Evolutionary conservation across 2,888 invertebrate species (phyloP).

Genomic region (Apantesis nais): DNA sequence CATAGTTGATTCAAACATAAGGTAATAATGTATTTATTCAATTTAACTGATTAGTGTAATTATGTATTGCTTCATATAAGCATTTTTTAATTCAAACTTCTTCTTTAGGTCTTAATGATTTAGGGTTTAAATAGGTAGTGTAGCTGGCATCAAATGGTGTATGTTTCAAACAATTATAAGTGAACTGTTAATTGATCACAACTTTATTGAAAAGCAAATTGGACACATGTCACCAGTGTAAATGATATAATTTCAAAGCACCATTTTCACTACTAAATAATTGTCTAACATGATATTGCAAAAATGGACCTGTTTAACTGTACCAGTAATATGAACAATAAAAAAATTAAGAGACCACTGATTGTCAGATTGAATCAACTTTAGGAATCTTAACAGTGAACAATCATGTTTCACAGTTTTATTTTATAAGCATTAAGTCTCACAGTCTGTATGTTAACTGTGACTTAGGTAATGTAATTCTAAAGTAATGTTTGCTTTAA

Average conservation of each 20-base stretch:
- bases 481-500: slow-evolving; percentile 68
- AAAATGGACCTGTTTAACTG: slow-evolving; percentile 25
- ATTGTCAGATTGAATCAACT: slow-evolving; percentile 60
- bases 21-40: slow-evolving; percentile 61
- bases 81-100: slow-evolving; percentile 57
- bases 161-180: slow-evolving; percentile 25
- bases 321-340: slow-evolving; percentile 50
- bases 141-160: slow-evolving; percentile 35
- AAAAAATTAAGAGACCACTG: slow-evolving; percentile 52
- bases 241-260: slow-evolving; percentile 27
- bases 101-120: slow-evolving; percentile 54
- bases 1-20: slow-evolving; percentile 61
- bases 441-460: slow-evolving; percentile 53
- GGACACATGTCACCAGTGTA: slow-evolving; percentile 39
- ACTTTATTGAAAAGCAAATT: slow-evolving; percentile 28
- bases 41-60: slow-evolving; percentile 64
- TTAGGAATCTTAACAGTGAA: slow-evolving; percentile 50
- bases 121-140: slow-evolving; percentile 48
- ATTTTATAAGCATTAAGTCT: slow-evolving; percentile 51
- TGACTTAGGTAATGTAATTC: slow-evolving; percentile 59
- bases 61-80: slow-evolving; percentile 65
- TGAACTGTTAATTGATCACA: slow-evolving; percentile 31
- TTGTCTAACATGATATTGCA: slow-evolving; percentile 17
- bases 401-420: slow-evolving; percentile 56
- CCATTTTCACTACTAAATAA: slow-evolving; percentile 25